Conservation (phyloP, 1,140 invertebrate species). For the Ceratosolen fusciceps region DNA sequence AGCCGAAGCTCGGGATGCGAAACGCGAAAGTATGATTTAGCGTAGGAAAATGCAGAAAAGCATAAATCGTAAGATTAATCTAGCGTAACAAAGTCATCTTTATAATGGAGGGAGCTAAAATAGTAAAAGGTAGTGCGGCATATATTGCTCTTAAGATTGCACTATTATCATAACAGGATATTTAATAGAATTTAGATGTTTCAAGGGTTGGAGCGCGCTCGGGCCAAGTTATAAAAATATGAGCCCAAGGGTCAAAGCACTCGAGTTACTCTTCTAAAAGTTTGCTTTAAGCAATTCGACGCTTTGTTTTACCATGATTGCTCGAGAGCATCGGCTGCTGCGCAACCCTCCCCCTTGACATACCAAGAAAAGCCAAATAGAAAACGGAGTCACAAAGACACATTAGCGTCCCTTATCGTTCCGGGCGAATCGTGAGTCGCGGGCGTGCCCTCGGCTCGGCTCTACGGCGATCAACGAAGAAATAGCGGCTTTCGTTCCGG, state of each 20-base stretch:
- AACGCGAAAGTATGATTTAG: too few species aligned
- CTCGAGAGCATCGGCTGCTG: constrained; percentile 26
- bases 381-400: not conserved
- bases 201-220: constrained; percentile 2
- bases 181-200: constrained; percentile 15
- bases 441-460: constrained; percentile 29
- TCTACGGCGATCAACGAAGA: not conserved
- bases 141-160: not conserved
- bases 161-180: not conserved
- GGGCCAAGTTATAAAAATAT: constrained; percentile 6
- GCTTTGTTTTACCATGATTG: constrained; percentile 39
- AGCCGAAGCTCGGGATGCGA: too few species aligned
- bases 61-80: not conserved
- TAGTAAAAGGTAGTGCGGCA: not conserved
- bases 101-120: not conserved
- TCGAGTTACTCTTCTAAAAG: constrained; percentile 18
- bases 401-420: not conserved
- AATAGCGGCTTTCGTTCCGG: constrained; percentile 18
- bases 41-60: too few species aligned
- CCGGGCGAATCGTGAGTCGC: constrained; percentile 30
- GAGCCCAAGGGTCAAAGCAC: constrained; percentile 29
- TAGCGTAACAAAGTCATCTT: not conserved
- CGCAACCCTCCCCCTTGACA: not conserved
- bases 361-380: not conserved
- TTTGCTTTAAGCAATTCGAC: constrained; percentile 27